These are phyloP conservation scores for Trachymyrmex septentrionalis DNA, from an alignment of 1,140 invertebrate species.

Conservation along the genomic window DNA sequence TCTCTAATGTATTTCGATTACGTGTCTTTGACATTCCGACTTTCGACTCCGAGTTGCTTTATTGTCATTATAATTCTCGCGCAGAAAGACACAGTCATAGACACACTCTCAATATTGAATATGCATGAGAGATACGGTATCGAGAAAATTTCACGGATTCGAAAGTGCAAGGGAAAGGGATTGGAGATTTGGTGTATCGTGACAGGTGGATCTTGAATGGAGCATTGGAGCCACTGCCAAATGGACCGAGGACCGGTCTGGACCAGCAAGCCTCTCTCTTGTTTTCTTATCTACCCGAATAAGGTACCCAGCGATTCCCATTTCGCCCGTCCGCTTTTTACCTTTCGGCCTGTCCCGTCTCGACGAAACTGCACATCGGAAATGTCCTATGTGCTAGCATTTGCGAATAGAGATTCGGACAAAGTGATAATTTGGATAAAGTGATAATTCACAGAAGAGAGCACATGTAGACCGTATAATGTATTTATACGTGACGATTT, in stretches of 20 bases:
- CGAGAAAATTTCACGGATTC: slow-evolving; percentile 50
- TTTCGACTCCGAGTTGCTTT: neutral
- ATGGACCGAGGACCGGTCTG: slow-evolving; percentile 47
- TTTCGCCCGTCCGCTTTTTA: slow-evolving; percentile 32
- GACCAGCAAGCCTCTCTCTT: neutral
- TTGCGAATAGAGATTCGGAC: neutral
- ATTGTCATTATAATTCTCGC: neutral
- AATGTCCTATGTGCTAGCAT: neutral
- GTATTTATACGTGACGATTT: neutral
- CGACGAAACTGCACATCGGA: neutral
- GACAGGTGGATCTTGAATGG: slow-evolving; percentile 59
- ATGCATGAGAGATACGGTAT: neutral
- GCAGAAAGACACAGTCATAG: neutral
- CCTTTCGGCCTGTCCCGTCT: neutral
- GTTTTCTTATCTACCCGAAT: slow-evolving; percentile 51
- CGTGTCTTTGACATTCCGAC: no score
- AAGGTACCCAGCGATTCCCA: slow-evolving; percentile 41
- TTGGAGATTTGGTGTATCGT: slow-evolving; percentile 23
- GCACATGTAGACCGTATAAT: neutral
- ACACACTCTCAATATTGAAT: neutral
- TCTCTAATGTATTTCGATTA: slow-evolving; percentile 8
- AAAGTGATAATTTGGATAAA: neutral
- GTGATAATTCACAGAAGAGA: neutral
- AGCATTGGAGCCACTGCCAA: slow-evolving; percentile 18
- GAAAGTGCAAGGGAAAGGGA: slow-evolving; percentile 59